Base-by-base conservation (phyloP, 2,888 invertebrate genomes). In the Scrobipalpa atriplicella region DNA sequence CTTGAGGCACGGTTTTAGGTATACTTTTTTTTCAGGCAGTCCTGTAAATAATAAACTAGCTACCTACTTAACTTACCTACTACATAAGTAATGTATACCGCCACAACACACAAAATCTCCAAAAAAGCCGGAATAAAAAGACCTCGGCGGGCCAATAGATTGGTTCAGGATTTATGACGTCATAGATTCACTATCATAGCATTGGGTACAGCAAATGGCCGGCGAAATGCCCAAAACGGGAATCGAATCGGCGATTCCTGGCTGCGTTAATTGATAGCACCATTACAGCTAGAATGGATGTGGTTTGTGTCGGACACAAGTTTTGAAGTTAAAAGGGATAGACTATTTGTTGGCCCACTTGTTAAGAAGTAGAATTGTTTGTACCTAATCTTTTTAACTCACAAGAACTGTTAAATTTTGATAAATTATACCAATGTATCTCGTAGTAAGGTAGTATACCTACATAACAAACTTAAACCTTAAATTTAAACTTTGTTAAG, bases 251-350 rank as follows among this genome's bases (percentile, higher is more conserved):
- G 76, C 78, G 75, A 87, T 86, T 82, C 84, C 78, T 72, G 81
- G 72, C 84, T 81, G 82, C 80, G 81, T 83, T 87, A 89, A 89
- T 87, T 87, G 86, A 89, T 90, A 81, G 85, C 75, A 71, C 87
- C 83, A 89, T 89, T 90, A 88, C 77, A 66, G 70, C 58, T 36
- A 67, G 70, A 71, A 70, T 72, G 70, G 36, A 73, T 67, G 65
- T 61, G 38, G 21, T 18, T 62, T 21, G 9, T 36, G n/a, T 62
- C 18, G 39, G 66, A 66, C n/a, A 58, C 1, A 41, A 51, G 41
- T 21, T 16, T 41, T 1, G 18, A 36, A n/a, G 11, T 1, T 21
- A 54, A 21, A 19, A 16, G 9, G 1, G 6, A 52, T 19, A 1
- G 8, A 7, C 18, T 11, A 19, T 54, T 7, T 16, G 1, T 43